These are phyloP conservation scores for Illadopsis cleaveri DNA, from an alignment of 2,113 vertebrate species.

Conservation along the genomic window DNA sequence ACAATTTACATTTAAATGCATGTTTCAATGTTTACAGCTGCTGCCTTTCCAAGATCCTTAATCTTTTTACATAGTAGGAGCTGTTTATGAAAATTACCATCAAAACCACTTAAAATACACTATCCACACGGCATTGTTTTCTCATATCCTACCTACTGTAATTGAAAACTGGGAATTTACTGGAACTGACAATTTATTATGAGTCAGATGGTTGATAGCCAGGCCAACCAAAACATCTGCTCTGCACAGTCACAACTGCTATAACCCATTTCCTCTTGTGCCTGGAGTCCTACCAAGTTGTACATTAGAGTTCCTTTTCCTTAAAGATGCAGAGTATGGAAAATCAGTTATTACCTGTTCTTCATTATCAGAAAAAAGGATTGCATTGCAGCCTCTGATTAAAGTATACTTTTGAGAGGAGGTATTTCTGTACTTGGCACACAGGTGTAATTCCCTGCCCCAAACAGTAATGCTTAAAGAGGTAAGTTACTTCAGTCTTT, in stretches of 20 bases:
- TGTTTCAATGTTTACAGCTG: not conserved
- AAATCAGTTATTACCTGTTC: conserved; percentile 1
- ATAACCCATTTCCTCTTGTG: conserved; percentile 78
- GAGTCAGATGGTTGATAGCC: conserved; percentile 78
- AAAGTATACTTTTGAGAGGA: not conserved
- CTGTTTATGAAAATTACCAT: conserved; percentile 52
- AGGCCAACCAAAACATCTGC: conserved; percentile 85
- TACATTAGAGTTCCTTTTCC: conserved; percentile 52
- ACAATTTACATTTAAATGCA: conserved; percentile 34
- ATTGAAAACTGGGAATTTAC: conserved; percentile 81
- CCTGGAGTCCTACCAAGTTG: conserved; percentile 77
- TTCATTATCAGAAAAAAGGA: not conserved
- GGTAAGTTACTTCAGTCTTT: not conserved
- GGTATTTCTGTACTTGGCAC: not conserved
- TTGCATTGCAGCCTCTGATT: not conserved
- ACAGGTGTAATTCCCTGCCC: not conserved
- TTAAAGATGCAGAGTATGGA: conserved; percentile 72
- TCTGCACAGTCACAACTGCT: conserved; percentile 76
- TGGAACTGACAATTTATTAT: conserved; percentile 83
- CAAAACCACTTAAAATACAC: conserved; percentile 68
- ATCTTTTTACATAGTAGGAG: not conserved
- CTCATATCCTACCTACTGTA: conserved; percentile 79
- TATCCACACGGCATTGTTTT: conserved; percentile 71
- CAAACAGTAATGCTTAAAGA: not conserved
- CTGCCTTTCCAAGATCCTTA: conserved; percentile 23